phyloP scores from a whole-genome alignment of 1,140 invertebrate genomes.

The Camponotus pennsylvanicus region DNA sequence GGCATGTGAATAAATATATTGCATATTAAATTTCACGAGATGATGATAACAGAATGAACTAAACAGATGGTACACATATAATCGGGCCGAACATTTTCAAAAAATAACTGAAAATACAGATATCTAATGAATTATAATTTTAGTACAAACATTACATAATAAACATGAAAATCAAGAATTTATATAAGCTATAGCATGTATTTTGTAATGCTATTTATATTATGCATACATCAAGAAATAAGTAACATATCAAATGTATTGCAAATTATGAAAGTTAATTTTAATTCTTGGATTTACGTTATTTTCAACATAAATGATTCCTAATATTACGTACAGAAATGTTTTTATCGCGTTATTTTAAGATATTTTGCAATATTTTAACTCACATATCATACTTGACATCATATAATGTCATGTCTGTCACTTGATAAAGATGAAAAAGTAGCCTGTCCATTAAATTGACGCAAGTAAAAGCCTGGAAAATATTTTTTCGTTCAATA shows the following conservation, averaged over 20 bases:
- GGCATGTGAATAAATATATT: slow-evolving; percentile 6
- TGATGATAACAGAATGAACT: not conserved
- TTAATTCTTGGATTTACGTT: not conserved
- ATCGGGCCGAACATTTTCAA: not conserved
- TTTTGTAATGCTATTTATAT: not conserved
- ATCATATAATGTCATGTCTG: slow-evolving; percentile 7
- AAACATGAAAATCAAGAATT: not conserved
- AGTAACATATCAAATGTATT: not conserved
- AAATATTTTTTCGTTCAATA: not conserved
- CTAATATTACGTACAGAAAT: not conserved
- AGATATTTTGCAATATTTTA: not conserved
- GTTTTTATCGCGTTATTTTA: not conserved
- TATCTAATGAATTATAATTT: not conserved
- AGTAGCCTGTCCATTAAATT: not conserved
- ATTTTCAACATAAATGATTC: not conserved
- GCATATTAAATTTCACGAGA: slow-evolving; percentile 12
- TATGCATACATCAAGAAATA: not conserved
- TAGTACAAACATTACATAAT: not conserved
- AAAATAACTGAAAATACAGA: not conserved
- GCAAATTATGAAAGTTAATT: not conserved
- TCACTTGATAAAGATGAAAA: slow-evolving; percentile 17
- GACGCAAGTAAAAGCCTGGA: slow-evolving; percentile 27
- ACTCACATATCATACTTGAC: slow-evolving; percentile 17
- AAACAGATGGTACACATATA: not conserved
- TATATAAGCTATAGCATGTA: not conserved